These are phyloP conservation scores for Aphaenogaster ashmeadi DNA, from an alignment of 1,140 invertebrate species.

Conservation along the genomic window DNA sequence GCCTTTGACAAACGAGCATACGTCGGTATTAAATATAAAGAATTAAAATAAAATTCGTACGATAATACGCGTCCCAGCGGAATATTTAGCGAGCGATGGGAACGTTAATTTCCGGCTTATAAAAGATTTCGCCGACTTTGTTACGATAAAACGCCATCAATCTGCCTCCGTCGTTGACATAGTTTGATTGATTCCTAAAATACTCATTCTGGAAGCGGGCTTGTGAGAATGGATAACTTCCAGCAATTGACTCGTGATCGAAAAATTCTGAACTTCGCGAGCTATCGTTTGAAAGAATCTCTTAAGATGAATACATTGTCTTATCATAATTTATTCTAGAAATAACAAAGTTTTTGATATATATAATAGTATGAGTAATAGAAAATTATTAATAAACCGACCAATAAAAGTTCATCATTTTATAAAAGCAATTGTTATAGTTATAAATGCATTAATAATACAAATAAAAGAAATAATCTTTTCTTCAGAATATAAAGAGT, in stretches of 20 bases:
- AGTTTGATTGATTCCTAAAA: slow-evolving; percentile 37
- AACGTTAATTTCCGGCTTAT: slow-evolving; percentile 3
- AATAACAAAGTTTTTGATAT: background rate
- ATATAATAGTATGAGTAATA: background rate
- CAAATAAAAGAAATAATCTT: background rate
- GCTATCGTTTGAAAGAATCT: slow-evolving; percentile 5
- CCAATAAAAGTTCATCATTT: background rate
- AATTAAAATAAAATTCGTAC: slow-evolving; percentile 20
- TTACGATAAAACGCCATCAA: background rate
- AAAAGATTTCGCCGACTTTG: background rate
- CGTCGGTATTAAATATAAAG: background rate
- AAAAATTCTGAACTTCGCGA: background rate
- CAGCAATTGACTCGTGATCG: background rate
- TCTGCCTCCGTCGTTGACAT: slow-evolving; percentile 11
- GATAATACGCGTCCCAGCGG: background rate
- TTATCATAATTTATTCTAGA: background rate
- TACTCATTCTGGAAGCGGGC: background rate
- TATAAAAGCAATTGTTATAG: background rate
- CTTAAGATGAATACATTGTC: background rate
- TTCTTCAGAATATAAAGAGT: background rate
- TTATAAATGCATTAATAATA: background rate
- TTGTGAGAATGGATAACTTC: background rate
- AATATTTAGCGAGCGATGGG: background rate
- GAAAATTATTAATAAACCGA: background rate
- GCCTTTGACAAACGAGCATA: background rate